Evolutionary conservation across 2,888 invertebrate genomes (phyloP), one percentile per base, ranked within the genome.

Genomic region (Sarcophaga subvicina): DNA sequence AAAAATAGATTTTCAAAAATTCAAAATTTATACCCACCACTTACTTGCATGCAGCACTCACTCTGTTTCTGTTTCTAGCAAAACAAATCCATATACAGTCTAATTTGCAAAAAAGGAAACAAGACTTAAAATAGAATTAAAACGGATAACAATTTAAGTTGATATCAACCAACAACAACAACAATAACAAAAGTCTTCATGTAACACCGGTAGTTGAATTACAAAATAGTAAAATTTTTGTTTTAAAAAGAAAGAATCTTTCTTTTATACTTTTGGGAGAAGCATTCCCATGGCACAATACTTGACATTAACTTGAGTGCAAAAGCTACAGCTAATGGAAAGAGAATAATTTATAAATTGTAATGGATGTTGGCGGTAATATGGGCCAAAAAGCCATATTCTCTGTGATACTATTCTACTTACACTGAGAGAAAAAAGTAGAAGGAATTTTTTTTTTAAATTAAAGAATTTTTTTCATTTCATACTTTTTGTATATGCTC

Each of bases 101-200:
- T 71, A 5, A 49, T 59, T 70, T 54, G 20, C 22, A 62, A 71
- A 83, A 72, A 27, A 69, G 63, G 63, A 75, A 83, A 59, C 54
- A 83, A 47, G 73, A 63, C 60, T 83, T 73, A 75, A 79, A 79
- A 69, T 63, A 62, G 78, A 64, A 69, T 85, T 78, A 85, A 85
- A 78, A 69, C 73, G 69, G 81, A 85, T 81, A 82, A 85, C 85
- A 85, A 70, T 78, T 82, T 85, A 81, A 85, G 85, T 77, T 78
- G 85, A 85, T 78, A 70, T 75, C 81, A 81, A 63, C 60, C 49
- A 49, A 81, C 85, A 81, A 37, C 37, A 6, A 37, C 6, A 37
- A 37, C 37, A 5, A 37, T 37, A 37, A 37, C 37, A 81, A 81
- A 78, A 78, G 62, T 77, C 67, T 81, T 62, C 81, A 73, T 77